A percentile compares a stretch with the other conserved stretches of the same genome.
Evolutionary conservation across 2,113 vertebrate genomes (phyloP).

Genomic region (Hystrix cristata): DNA sequence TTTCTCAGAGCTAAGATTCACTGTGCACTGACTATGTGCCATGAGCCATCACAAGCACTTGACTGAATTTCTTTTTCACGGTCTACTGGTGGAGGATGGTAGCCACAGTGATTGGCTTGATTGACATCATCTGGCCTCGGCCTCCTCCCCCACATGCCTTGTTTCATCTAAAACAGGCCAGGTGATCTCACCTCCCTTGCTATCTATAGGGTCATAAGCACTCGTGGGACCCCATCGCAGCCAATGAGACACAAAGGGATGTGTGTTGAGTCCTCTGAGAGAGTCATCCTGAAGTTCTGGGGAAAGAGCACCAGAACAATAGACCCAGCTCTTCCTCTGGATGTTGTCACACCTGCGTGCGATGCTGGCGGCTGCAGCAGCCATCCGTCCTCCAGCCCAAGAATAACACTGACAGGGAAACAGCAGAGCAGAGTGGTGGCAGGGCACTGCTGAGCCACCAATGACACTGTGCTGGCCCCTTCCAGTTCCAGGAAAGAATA

Average conservation of each 20-base stretch:
- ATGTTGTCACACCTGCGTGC: background rate
- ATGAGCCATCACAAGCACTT: too few relatives aligned
- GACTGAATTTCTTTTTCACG: background rate
- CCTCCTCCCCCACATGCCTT: fast-evolving
- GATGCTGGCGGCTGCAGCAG: background rate
- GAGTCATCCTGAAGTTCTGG: background rate
- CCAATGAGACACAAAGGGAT: fast-evolving
- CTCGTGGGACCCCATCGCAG: background rate
- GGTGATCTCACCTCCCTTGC: background rate
- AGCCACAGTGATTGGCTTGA: background rate
- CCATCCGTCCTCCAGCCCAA: background rate
- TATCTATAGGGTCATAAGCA: fast-evolving
- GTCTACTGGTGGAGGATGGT: background rate
- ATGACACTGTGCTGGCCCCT: fast-evolving
- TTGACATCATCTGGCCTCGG: background rate
- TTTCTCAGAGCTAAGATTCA: background rate
- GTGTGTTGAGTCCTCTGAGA: background rate
- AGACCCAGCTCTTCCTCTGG: background rate
- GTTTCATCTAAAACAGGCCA: background rate
- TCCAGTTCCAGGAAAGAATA: background rate
- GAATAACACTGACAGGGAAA: background rate
- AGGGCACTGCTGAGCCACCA: fast-evolving
- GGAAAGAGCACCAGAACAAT: background rate
- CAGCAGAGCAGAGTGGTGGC: fast-evolving
- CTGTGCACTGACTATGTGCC: background rate